A percentile compares a stretch with the other conserved stretches of the same genome.
Conservation (phyloP, 2,113 vertebrate genomes). For the Petrocephalus microphthalmus region DNA sequence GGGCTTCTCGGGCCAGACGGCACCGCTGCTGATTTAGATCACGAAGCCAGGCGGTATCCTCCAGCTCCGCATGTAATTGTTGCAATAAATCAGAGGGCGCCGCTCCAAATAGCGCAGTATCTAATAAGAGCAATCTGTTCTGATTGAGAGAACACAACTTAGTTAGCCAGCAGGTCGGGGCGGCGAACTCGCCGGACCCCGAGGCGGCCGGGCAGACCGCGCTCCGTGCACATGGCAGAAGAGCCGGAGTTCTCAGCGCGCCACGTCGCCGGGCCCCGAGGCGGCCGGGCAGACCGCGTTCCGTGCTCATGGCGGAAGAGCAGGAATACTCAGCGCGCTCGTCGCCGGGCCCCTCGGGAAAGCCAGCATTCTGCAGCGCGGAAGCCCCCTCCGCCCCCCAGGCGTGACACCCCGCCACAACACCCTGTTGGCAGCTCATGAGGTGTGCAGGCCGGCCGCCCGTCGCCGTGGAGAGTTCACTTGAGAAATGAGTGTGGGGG, state of each 20-base stretch:
- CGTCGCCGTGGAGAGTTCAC: background rate
- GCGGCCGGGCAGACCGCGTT: background rate
- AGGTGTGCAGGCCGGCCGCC: background rate
- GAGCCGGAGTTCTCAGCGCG: background rate
- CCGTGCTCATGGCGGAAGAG: background rate
- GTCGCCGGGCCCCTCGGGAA: background rate
- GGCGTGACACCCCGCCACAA: background rate
- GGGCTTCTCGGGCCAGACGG: background rate
- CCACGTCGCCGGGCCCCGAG: background rate
- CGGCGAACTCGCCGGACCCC: background rate
- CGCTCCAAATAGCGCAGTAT: background rate
- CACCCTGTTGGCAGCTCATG: background rate
- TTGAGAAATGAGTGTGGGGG: background rate
- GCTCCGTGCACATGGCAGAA: background rate
- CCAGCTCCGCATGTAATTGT: background rate
- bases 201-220: background rate
- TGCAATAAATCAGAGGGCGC: slow-evolving; percentile 9
- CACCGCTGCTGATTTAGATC: background rate
- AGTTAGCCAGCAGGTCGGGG: background rate
- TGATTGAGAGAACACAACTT: background rate
- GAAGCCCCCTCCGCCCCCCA: background rate
- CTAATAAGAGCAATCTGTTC: background rate
- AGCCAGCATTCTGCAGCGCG: too few relatives aligned
- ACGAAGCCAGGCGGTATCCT: background rate
- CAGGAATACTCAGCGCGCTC: background rate